Evolutionary conservation across 2,113 vertebrate genomes (phyloP).

Genomic region (Noturus placidus): DNA sequence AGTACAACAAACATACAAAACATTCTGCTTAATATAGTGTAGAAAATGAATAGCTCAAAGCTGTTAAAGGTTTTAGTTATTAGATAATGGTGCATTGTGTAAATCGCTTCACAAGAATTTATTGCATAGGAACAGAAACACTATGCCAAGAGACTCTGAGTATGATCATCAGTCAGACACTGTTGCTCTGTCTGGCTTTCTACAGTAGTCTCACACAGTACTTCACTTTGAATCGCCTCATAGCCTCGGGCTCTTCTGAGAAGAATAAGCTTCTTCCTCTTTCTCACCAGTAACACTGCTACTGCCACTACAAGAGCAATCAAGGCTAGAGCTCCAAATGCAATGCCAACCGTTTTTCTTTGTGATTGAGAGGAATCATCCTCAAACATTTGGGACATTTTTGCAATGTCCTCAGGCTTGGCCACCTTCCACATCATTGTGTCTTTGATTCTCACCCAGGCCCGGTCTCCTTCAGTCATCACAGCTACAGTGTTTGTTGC

Average conservation of each 20-base stretch:
- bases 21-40: too few species aligned
- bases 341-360: constrained; percentile 56
- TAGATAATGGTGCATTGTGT: background rate
- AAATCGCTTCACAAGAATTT: background rate
- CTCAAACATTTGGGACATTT: constrained; percentile 4
- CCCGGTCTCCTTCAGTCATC: constrained; percentile 70
- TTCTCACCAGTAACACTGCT: constrained; percentile 48
- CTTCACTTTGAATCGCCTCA: constrained; percentile 40
- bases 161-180: background rate
- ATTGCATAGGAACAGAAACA: background rate
- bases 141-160: constrained; percentile 12
- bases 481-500: constrained; percentile 78
- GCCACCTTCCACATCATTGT: constrained; percentile 77
- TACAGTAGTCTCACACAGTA: constrained; percentile 15
- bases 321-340: constrained; percentile 59
- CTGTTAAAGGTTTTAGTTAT: background rate
- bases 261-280: constrained; percentile 26
- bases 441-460: constrained; percentile 78
- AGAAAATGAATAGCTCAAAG: background rate
- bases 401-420: constrained; percentile 63
- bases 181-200: constrained; percentile 30
- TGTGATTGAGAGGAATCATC: constrained; percentile 38
- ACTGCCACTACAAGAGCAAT: constrained; percentile 52
- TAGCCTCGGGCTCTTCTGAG: constrained; percentile 21
- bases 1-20: background rate